Base-by-base conservation (phyloP, 2,888 invertebrate species). In the Argyresthia goedartella region DNA sequence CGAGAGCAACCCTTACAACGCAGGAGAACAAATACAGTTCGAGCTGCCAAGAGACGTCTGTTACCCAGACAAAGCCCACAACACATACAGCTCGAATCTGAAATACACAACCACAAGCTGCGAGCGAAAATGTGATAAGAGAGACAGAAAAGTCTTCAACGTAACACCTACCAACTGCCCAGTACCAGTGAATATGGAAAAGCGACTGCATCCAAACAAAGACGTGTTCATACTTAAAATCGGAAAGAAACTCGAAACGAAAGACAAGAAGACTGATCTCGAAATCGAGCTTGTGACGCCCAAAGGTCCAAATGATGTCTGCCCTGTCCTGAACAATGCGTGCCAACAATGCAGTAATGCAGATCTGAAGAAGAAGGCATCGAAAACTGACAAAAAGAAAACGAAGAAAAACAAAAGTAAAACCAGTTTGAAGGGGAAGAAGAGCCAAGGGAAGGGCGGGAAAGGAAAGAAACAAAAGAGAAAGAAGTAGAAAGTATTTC, bases 221-320 rank as follows among this genome's bases (percentile, higher is more conserved):
- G 85, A 86, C 56, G 84, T 86, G 1, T 86, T 86, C 52, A 81
- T 86, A 59, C 64, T 86, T 7, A 86, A 84, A 68, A 84, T 86
- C 54, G 85, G 85, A 33, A 86, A 86, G 55, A 85, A 84, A 59
- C 60, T 85, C 15, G 85, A 86, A 62, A 79, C 78, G 0, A 73
- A 75, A 59, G 81, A 86, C 52, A 85, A 81, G 59, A 86, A 78
- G 58, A 85, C 84, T 16, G 85, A 85, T 56, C 69, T 86, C 9
- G 85, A 84, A 69, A 86, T 86, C 58, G 84, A 86, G 67, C 63
- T 86, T 0, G 67, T 81, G 1, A 85, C 85, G 1, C 85, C 85
- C 10, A 85, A 84, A 65, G 68, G 64, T 9, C 77, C 75, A 1
- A 52, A 25, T 25, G 25, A 55, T n/a, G 63, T 62, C 6, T 69